A percentile compares a stretch with the other conserved stretches of the same genome.
These are phyloP conservation scores for Butorides virescens DNA, from an alignment of 2,113 vertebrate genomes.

Conservation along the genomic window DNA sequence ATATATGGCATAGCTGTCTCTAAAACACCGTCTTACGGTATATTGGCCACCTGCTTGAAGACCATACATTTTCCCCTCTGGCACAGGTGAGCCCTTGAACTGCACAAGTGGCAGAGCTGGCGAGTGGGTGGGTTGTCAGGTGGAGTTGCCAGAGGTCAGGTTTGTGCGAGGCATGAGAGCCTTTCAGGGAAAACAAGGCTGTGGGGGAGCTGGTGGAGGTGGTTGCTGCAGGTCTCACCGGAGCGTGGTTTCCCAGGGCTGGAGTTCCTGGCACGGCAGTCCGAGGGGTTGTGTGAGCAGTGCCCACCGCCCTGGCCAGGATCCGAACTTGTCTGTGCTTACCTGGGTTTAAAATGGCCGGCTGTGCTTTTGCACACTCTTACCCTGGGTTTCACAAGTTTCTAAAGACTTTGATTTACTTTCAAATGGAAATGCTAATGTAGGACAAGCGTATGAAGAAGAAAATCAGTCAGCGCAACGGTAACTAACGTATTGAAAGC, in stretches of 20 bases:
- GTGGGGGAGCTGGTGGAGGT: background rate
- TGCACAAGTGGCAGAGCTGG: background rate
- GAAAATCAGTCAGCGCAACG: background rate
- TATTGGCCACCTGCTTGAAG: background rate
- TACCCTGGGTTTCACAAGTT: background rate
- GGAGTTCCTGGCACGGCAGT: background rate
- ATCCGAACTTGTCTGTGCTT: background rate
- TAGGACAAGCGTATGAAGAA: background rate
- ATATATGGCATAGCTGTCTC: background rate
- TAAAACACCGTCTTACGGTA: background rate
- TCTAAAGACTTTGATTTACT: background rate
- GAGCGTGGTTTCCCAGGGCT: background rate
- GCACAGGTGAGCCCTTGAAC: background rate
- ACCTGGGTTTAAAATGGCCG: background rate
- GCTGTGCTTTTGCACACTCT: background rate
- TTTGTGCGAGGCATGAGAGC: background rate
- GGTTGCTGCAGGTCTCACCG: background rate
- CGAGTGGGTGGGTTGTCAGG: background rate
- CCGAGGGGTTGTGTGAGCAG: background rate
- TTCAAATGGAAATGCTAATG: background rate
- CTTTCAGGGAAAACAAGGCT: background rate
- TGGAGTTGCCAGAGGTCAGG: background rate
- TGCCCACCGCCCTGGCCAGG: rapidly evolving
- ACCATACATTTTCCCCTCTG: rapidly evolving
- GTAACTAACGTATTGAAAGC: background rate